Conservation (phyloP, 2,888 invertebrate species). For the Meliscaeva auricollis region DNA sequence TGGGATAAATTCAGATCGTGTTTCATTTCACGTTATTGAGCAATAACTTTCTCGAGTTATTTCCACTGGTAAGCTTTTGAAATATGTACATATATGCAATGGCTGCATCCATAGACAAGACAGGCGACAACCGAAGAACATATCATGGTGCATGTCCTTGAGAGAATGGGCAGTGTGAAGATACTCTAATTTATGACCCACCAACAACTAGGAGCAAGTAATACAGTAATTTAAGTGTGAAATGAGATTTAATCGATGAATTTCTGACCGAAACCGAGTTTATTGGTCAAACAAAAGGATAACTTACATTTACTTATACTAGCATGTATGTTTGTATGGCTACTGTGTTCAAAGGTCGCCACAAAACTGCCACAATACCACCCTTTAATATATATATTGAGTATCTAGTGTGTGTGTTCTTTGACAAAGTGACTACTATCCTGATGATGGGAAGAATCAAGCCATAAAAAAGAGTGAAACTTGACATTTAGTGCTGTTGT, state of each 20-base stretch:
- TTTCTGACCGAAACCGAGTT: constrained; percentile 28
- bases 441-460: neutral
- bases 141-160: neutral
- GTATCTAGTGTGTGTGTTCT: neutral
- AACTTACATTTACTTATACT: neutral
- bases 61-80: constrained; percentile 1
- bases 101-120: neutral
- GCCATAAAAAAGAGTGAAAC: neutral
- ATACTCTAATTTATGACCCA: neutral
- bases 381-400: neutral
- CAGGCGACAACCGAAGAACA: neutral
- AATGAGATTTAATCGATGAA: constrained; percentile 33
- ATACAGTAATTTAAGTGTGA: neutral
- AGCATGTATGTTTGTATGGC: no score
- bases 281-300: constrained; percentile 29
- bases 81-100: constrained; percentile 27
- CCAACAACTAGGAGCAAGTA: neutral
- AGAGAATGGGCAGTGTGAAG: neutral
- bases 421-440: constrained; percentile 22
- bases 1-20: constrained; percentile 31
- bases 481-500: constrained; percentile 33
- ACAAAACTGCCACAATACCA: constrained; percentile 5
- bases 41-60: constrained; percentile 53
- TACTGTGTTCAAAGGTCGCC: neutral
- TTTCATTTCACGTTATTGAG: constrained; percentile 58